Conservation (phyloP, 2,888 invertebrate species). For the Amblyjoppa proteus region DNA sequence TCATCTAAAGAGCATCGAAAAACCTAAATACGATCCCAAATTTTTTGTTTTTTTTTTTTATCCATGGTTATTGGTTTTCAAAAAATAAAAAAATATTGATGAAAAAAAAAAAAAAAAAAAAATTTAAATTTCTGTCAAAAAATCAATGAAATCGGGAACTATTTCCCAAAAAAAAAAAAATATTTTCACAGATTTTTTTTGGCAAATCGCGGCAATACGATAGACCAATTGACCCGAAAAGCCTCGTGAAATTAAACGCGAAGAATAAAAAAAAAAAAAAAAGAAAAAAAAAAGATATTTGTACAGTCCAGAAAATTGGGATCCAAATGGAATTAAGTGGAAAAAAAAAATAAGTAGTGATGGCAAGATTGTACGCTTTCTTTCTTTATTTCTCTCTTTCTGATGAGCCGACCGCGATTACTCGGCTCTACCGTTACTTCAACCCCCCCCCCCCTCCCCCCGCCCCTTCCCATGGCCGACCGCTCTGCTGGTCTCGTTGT, state of each 20-base stretch:
- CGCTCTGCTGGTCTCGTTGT: slow-evolving; percentile 51
- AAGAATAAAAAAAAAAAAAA: neutral
- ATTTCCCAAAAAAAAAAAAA: neutral
- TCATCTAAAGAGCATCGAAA: too few species aligned
- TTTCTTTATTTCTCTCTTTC: slow-evolving; percentile 48
- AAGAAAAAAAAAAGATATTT: neutral
- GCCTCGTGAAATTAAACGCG: neutral
- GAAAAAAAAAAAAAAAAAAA: too few species aligned
- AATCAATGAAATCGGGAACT: neutral
- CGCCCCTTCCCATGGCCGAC: neutral
- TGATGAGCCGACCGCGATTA: slow-evolving; percentile 64
- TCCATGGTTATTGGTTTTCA: too few species aligned
- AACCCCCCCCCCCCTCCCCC: slow-evolving; percentile 21
- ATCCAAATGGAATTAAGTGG: slow-evolving; percentile 19
- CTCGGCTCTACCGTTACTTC: slow-evolving; percentile 64
- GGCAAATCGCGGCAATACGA: neutral
- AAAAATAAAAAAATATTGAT: too few species aligned
- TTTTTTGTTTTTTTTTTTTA: too few species aligned
- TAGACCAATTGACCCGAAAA: neutral
- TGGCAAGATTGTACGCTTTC: slow-evolving; percentile 56
- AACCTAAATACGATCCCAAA: neutral
- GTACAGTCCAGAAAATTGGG: neutral
- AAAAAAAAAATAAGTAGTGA: slow-evolving; percentile 36
- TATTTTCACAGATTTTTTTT: neutral
- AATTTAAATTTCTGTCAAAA: neutral